Conservation (phyloP, 2,888 invertebrate species). For the Andricus quercusramuli region DNA sequence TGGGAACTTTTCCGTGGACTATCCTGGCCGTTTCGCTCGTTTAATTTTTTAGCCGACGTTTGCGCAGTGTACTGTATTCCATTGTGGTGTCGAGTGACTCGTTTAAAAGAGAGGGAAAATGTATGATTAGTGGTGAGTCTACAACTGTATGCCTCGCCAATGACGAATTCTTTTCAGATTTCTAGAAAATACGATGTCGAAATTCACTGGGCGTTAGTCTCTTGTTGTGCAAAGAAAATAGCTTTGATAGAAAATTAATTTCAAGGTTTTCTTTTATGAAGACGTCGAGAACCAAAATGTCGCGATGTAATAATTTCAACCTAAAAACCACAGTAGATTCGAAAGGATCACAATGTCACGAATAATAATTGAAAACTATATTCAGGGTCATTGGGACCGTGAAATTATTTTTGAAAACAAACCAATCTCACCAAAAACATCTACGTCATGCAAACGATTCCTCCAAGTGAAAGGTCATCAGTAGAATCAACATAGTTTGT, state of each 20-base stretch:
- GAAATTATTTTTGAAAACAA: too few species aligned
- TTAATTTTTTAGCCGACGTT: constrained; percentile 56
- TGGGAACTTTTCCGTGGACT: constrained; percentile 66
- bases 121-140: constrained; percentile 3
- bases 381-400: too few species aligned
- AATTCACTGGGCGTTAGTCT: not conserved
- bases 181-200: not conserved
- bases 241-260: not conserved
- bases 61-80: constrained; percentile 22
- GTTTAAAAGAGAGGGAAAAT: not conserved
- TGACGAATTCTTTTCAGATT: constrained; percentile 5
- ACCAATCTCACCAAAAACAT: too few species aligned
- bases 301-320: too few species aligned
- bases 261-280: not conserved
- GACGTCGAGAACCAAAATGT: too few species aligned
- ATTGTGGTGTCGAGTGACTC: constrained; percentile 49
- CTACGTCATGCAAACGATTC: too few species aligned
- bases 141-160: not conserved
- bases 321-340: too few species aligned
- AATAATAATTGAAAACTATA: too few species aligned
- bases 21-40: constrained; percentile 50
- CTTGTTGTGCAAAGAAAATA: not conserved
- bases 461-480: too few species aligned
- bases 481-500: too few species aligned
- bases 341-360: too few species aligned